Conservation (phyloP, 2,113 vertebrate genomes). For the Muntiacus muntjak region DNA sequence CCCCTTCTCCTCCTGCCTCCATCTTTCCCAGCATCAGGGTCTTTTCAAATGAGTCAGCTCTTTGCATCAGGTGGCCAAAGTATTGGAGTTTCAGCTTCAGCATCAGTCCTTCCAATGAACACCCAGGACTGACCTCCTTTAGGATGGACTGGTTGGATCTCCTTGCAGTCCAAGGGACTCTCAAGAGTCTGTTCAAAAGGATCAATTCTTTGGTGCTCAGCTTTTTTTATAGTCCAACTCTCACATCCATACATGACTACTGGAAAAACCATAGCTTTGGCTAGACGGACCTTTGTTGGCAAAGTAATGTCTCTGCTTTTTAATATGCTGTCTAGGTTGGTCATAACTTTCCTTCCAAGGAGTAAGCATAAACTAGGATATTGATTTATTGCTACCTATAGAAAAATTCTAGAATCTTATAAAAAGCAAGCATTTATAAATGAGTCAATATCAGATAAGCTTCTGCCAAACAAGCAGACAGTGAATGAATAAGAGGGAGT, state of each 20-base stretch:
- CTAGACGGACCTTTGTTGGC: background rate
- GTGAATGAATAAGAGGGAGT: background rate
- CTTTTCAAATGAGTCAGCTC: background rate
- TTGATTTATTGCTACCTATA: background rate
- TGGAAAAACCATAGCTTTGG: background rate
- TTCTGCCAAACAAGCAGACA: background rate
- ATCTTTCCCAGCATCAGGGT: background rate
- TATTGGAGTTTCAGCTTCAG: background rate
- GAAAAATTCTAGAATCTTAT: background rate
- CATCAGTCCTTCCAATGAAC: background rate
- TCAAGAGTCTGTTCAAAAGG: background rate
- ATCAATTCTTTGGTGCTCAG: accelerated
- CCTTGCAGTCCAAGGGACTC: background rate
- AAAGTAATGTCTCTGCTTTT: background rate
- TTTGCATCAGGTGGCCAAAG: background rate
- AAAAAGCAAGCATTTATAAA: background rate
- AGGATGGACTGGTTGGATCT: background rate
- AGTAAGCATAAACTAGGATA: background rate
- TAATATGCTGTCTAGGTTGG: background rate
- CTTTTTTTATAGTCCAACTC: background rate
- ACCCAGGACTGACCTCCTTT: background rate
- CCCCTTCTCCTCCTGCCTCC: background rate
- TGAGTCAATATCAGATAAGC: background rate
- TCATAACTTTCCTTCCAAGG: background rate
- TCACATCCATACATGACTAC: background rate